A percentile compares a stretch with the other conserved stretches of the same genome.
Evolutionary conservation across 2,113 vertebrate species (phyloP).

Genomic region (Notothenia rossii): DNA sequence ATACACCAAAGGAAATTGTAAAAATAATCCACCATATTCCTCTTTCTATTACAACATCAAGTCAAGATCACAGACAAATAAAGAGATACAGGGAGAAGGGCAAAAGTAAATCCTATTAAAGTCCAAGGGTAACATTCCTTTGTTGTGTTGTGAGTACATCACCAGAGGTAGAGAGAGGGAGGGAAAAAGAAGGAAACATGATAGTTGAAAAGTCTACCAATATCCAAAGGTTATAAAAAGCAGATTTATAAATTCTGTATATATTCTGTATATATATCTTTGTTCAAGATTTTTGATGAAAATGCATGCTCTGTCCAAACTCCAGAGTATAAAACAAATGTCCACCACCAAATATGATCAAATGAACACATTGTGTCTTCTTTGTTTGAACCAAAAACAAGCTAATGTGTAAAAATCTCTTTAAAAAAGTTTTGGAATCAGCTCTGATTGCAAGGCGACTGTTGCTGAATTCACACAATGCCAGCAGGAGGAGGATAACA

Average conservation of each 20-base stretch:
- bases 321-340: background rate
- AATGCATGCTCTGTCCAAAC: background rate
- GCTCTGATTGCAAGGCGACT: background rate
- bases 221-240: too few relatives aligned
- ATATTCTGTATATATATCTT: too few relatives aligned
- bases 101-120: slow-evolving; percentile 4
- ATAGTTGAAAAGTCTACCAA: background rate
- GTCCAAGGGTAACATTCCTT: background rate
- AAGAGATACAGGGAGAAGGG: background rate
- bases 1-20: background rate
- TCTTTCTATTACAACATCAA: background rate
- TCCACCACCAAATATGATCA: background rate
- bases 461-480: background rate
- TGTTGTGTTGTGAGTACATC: background rate
- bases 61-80: background rate
- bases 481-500: background rate
- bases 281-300: background rate
- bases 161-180: background rate
- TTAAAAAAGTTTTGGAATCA: background rate
- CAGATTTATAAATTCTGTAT: too few relatives aligned
- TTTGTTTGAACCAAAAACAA: background rate
- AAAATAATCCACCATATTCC: background rate
- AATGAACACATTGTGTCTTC: background rate
- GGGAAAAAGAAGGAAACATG: background rate
- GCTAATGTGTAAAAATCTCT: background rate